phyloP scores from a whole-genome alignment of 2,113 vertebrate genomes.

The Tenrec ecaudatus region DNA sequence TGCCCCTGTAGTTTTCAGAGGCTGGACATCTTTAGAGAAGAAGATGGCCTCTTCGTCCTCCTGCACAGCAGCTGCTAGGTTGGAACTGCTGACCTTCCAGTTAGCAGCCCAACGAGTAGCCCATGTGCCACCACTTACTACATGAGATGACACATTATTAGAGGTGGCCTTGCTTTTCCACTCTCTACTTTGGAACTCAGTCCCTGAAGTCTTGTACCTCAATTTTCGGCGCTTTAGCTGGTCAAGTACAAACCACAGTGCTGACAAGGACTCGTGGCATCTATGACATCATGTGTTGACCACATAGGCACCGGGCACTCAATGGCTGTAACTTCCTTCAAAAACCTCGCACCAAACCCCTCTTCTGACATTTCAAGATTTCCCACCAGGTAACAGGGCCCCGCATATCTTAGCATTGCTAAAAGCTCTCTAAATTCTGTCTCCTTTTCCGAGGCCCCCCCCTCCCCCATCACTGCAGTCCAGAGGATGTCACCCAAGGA shows the following conservation, averaged over 20 bases:
- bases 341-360: neutral
- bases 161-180: constrained; percentile 13
- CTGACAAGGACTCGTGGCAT: neutral
- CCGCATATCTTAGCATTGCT: neutral
- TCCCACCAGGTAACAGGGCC: neutral
- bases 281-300: neutral
- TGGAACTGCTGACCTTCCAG: too few species aligned
- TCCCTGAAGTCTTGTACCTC: neutral
- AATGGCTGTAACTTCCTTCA: constrained; percentile 15
- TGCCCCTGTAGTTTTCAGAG: too few species aligned
- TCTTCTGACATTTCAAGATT: constrained; percentile 42
- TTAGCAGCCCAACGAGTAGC: too few species aligned
- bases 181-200: neutral
- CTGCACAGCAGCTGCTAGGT: too few species aligned
- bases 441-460: neutral
- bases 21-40: too few species aligned
- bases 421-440: neutral
- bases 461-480: neutral
- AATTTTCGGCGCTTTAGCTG: neutral
- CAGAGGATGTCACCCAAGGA: neutral
- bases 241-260: constrained; percentile 8
- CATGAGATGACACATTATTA: neutral
- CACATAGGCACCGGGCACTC: neutral
- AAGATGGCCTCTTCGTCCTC: too few species aligned
- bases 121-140: neutral